Conservation (phyloP, 2,888 invertebrate species). For the Ophonus ardosiacus region DNA sequence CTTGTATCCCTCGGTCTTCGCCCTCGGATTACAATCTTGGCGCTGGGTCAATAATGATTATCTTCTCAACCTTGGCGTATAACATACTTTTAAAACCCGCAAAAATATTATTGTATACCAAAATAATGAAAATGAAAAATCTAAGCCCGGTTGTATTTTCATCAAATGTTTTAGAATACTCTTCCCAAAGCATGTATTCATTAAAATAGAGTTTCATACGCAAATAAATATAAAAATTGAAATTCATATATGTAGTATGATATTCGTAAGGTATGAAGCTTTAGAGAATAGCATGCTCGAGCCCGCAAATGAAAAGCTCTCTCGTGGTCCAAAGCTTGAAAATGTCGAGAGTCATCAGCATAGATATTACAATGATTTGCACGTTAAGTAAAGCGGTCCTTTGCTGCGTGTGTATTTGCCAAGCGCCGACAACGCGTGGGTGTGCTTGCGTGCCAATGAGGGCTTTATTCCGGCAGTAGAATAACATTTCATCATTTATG, state of each 20-base stretch:
- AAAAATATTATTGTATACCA: too few relatives aligned
- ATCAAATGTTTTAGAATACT: neutral
- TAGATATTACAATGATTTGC: slow-evolving; percentile 58
- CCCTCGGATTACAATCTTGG: too few relatives aligned
- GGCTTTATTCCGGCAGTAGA: slow-evolving; percentile 13
- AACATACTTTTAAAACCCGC: too few relatives aligned
- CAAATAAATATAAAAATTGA: slow-evolving; percentile 1
- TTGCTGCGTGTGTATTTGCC: slow-evolving; percentile 41
- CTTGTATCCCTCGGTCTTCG: too few relatives aligned
- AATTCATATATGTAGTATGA: neutral
- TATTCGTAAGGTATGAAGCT: slow-evolving; percentile 14
- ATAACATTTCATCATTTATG: slow-evolving; percentile 38
- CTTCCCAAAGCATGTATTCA: neutral
- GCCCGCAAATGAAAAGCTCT: slow-evolving; percentile 54
- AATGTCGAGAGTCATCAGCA: slow-evolving; percentile 56
- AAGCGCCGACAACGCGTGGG: slow-evolving; percentile 15
- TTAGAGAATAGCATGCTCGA: slow-evolving; percentile 4
- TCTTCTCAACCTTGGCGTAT: too few relatives aligned
- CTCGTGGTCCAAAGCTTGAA: slow-evolving; percentile 29
- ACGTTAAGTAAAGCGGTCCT: slow-evolving; percentile 56
- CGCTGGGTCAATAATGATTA: too few relatives aligned
- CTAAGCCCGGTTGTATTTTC: neutral
- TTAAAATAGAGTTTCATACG: neutral
- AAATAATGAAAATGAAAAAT: neutral
- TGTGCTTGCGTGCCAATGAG: slow-evolving; percentile 23